Evolutionary conservation across 1,140 invertebrate species (phyloP).

Genomic region (Micrasema longulum): DNA sequence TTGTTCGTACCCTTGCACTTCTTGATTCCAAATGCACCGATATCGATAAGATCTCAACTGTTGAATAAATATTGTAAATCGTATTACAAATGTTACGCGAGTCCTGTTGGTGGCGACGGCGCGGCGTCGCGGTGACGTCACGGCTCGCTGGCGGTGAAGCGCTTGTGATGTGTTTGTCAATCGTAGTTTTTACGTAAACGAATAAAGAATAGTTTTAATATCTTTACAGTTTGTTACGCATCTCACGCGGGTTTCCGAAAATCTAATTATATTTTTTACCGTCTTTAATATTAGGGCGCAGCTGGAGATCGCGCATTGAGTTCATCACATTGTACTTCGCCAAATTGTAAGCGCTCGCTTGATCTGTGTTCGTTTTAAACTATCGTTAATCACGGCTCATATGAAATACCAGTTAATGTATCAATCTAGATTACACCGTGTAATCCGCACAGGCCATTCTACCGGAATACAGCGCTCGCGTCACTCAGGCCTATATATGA

Average conservation of each 20-base stretch:
- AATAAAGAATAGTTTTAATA: conserved; percentile 41
- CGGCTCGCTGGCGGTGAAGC: too few species aligned
- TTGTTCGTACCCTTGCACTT: conserved; percentile 54
- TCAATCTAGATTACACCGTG: conserved; percentile 1
- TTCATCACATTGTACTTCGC: conserved; percentile 10
- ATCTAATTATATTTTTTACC: conserved; percentile 44
- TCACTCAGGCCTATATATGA: conserved; percentile 51
- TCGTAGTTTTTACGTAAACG: conserved; percentile 45
- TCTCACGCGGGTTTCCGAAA: conserved; percentile 35
- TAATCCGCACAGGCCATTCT: background rate
- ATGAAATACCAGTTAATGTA: background rate
- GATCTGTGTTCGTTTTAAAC: background rate
- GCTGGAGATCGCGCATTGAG: background rate
- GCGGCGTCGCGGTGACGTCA: too few species aligned
- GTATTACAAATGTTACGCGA: too few species aligned
- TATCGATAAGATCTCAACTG: conserved; percentile 38
- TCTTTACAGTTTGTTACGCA: conserved; percentile 34
- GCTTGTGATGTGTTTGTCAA: conserved; percentile 46
- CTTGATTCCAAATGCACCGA: conserved; percentile 50
- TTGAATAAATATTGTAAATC: conserved; percentile 38
- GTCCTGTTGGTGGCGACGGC: too few species aligned
- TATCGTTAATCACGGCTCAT: conserved; percentile 1
- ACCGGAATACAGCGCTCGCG: conserved; percentile 1
- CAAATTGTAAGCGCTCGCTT: conserved; percentile 24
- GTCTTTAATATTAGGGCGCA: conserved; percentile 33